Conservation (phyloP, 2,797 vertebrate species). For the Parambassis ranga region DNA sequence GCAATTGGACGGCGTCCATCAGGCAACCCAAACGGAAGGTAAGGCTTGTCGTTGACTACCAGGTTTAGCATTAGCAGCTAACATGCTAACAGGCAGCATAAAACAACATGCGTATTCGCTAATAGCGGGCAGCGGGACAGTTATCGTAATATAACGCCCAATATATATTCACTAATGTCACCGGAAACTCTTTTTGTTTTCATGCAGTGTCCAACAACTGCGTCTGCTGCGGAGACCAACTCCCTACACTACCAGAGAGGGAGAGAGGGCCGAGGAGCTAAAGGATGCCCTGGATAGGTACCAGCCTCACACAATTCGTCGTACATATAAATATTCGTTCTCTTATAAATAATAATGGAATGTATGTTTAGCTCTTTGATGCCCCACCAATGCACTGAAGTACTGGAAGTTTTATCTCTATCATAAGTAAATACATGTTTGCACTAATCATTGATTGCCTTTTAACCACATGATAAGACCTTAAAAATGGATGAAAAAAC, state of each 20-base stretch:
- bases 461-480: too few species aligned
- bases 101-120: background rate
- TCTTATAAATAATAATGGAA: background rate
- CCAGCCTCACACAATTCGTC: too few species aligned
- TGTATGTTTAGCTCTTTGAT: too few species aligned
- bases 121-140: too few species aligned
- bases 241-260: slow-evolving; percentile 76
- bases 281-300: slow-evolving; percentile 75
- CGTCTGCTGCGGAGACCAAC: slow-evolving; percentile 73
- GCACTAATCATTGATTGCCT: too few species aligned
- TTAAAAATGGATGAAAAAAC: too few species aligned
- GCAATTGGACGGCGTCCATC: slow-evolving; percentile 61
- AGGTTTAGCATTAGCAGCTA: slow-evolving; percentile 40
- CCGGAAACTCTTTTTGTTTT: background rate
- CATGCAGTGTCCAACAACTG: slow-evolving; percentile 67
- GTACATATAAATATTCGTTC: background rate
- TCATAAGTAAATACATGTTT: too few species aligned
- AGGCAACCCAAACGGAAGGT: slow-evolving; percentile 78
- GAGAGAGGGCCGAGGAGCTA: slow-evolving; percentile 72
- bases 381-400: too few species aligned
- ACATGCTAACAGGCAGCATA: slow-evolving; percentile 3
- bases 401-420: too few species aligned
- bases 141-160: too few species aligned
- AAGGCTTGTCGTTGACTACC: slow-evolving; percentile 7
- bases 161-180: too few species aligned